These are phyloP conservation scores for Gymnarchus niloticus DNA, from an alignment of 2,113 vertebrate species.

Conservation along the genomic window DNA sequence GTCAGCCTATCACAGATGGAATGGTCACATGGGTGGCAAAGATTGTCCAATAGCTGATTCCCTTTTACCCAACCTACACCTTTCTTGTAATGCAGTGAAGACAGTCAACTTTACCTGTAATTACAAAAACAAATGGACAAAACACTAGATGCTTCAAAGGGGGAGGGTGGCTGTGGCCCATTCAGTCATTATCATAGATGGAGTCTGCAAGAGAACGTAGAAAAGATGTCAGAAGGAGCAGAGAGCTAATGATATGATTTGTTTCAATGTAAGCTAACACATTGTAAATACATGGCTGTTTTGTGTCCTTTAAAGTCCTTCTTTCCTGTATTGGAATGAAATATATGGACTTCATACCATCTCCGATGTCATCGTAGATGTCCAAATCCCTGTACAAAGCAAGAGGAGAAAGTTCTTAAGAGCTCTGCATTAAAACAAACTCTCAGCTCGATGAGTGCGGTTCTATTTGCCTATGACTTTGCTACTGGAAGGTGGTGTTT, in stretches of 20 bases:
- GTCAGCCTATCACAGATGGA: background rate
- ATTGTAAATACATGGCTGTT: too few species aligned
- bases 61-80: background rate
- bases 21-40: background rate
- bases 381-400: slow-evolving; percentile 73
- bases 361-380: slow-evolving; percentile 87
- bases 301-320: background rate
- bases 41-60: background rate
- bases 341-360: slow-evolving; percentile 64
- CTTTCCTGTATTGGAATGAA: background rate
- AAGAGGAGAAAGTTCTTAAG: background rate
- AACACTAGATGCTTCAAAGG: background rate
- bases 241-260: background rate
- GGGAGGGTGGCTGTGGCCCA: too few species aligned
- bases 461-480: background rate
- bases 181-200: slow-evolving; percentile 69
- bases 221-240: background rate
- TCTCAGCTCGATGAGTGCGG: background rate
- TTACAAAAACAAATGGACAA: background rate
- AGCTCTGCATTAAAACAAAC: background rate
- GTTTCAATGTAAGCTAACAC: background rate
- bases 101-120: background rate
- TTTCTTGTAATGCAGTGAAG: background rate
- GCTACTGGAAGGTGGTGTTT: background rate
- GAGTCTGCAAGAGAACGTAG: slow-evolving; percentile 51